Percentiles rank a stretch among this genome's conserved stretches.
Conservation (phyloP, 2,113 vertebrate genomes). For the Martes martes region DNA sequence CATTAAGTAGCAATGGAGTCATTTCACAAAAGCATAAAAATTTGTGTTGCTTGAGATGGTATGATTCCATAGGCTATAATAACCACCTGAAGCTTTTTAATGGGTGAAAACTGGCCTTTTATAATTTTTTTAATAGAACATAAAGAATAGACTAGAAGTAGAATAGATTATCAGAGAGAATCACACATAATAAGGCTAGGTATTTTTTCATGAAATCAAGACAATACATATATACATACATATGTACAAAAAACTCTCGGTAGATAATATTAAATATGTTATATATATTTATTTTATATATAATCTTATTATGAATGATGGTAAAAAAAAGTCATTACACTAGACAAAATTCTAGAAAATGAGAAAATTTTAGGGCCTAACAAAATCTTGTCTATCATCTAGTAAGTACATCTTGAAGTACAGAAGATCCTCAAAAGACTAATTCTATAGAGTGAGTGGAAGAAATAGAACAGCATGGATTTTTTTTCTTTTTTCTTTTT, state of each 20-base stretch:
- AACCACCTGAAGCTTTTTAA: not conserved
- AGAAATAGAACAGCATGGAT: not conserved
- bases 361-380: not conserved
- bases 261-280: not conserved
- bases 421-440: not conserved
- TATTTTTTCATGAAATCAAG: not conserved
- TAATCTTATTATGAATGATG: not conserved
- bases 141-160: not conserved
- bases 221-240: too few species aligned
- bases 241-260: not conserved
- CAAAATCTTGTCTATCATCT: not conserved
- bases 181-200: not conserved
- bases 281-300: too few species aligned
- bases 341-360: not conserved
- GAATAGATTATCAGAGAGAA: not conserved
- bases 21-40: not conserved
- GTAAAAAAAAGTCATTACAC: not conserved
- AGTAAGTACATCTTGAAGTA: not conserved
- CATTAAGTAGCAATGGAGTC: not conserved
- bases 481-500: not conserved
- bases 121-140: not conserved
- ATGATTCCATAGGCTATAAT: not conserved
- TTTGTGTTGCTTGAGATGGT: not conserved
- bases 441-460: not conserved
- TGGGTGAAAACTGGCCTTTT: not conserved